These are phyloP conservation scores for Gymnoscopelus microlampas DNA, from an alignment of 2,797 vertebrate species.

Conservation along the genomic window DNA sequence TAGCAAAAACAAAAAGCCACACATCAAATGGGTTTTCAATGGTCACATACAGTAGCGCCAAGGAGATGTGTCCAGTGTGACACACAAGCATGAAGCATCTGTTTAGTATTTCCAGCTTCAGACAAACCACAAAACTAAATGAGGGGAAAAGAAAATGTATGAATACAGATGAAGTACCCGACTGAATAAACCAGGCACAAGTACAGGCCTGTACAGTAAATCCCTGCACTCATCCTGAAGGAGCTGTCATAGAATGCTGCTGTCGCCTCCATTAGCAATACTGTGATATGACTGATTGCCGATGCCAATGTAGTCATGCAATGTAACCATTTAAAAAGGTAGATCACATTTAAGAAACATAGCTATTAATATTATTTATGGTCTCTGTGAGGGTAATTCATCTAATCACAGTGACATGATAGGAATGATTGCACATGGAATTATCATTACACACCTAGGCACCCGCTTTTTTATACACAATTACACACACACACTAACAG, in stretches of 20 bases:
- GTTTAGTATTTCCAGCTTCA: background rate
- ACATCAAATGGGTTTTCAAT: slow-evolving; percentile 24
- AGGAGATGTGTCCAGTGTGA: slow-evolving; percentile 14
- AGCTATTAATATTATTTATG: slow-evolving; percentile 60
- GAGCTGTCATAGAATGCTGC: slow-evolving; percentile 8
- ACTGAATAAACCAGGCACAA: background rate
- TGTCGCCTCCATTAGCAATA: slow-evolving; percentile 27
- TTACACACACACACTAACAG: background rate
- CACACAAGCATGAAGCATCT: slow-evolving; percentile 12
- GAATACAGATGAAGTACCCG: background rate
- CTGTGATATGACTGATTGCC: slow-evolving; percentile 44
- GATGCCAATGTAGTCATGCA: slow-evolving; percentile 45
- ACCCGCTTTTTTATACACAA: background rate
- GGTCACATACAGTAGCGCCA: slow-evolving; percentile 11
- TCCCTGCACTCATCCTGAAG: slow-evolving; percentile 17
- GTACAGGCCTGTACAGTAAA: slow-evolving; percentile 8
- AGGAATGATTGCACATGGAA: slow-evolving; percentile 23
- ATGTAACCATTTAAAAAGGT: slow-evolving; percentile 45
- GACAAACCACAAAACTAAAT: too few relatives aligned
- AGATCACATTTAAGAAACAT: slow-evolving; percentile 52
- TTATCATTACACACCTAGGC: slow-evolving; percentile 5
- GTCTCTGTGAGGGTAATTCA: slow-evolving; percentile 30
- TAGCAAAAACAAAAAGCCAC: slow-evolving; percentile 5
- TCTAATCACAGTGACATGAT: slow-evolving; percentile 38
- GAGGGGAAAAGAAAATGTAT: background rate